These are phyloP conservation scores for Habrosyne pyritoides DNA, from an alignment of 2,888 invertebrate genomes.

Conservation along the genomic window DNA sequence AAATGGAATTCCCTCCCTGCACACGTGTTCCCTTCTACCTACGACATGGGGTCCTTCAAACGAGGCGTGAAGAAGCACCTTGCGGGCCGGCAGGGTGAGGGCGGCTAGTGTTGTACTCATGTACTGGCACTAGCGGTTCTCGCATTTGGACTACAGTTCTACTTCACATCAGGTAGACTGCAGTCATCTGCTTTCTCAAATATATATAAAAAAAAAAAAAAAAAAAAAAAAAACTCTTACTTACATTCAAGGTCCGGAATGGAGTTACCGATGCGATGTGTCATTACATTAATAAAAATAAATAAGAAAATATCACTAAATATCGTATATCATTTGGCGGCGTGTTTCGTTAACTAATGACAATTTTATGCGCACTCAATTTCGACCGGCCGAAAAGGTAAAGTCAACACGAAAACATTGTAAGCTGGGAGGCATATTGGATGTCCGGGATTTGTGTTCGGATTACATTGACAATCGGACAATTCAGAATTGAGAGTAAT, in stretches of 20 bases:
- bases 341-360: slow-evolving; percentile 56
- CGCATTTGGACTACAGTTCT: too few species aligned
- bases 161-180: too few species aligned
- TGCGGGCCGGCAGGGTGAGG: too few species aligned
- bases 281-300: background rate
- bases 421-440: slow-evolving; percentile 4
- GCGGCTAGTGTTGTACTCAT: too few species aligned
- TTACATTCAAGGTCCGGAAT: background rate
- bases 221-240: too few species aligned
- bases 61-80: too few species aligned
- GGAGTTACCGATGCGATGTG: background rate
- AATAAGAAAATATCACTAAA: slow-evolving; percentile 29
- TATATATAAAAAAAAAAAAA: too few species aligned
- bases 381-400: slow-evolving; percentile 32
- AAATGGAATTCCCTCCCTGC: too few species aligned
- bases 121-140: too few species aligned
- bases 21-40: too few species aligned
- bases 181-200: too few species aligned
- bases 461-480: background rate
- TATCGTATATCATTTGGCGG: slow-evolving; percentile 38
- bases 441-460: background rate
- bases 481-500: background rate
- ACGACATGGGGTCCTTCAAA: too few species aligned
- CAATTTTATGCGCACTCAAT: slow-evolving; percentile 59
- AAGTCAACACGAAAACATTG: slow-evolving; percentile 4